A percentile compares a stretch with the other conserved stretches of the same genome.
Conservation (phyloP, 2,888 invertebrate genomes). For the Drosophila mettleri region DNA sequence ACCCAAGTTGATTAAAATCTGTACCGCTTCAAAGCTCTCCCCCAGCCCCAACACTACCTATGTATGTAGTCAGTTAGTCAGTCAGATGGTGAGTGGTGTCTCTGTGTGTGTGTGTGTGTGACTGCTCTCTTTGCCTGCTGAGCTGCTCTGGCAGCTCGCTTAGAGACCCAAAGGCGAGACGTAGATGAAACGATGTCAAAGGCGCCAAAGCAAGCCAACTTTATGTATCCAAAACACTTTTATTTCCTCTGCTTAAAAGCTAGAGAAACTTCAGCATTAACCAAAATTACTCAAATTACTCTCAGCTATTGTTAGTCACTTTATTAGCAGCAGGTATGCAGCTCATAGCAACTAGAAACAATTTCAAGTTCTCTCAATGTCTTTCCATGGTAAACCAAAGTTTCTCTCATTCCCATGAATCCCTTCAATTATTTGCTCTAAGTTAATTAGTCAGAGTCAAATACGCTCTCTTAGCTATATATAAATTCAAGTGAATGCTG, state of each 20-base stretch:
- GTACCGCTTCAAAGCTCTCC: slow-evolving; percentile 2
- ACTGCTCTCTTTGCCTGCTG: slow-evolving; percentile 34
- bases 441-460: no score
- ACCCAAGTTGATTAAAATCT: slow-evolving; percentile 59
- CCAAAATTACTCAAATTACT: no score
- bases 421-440: no score
- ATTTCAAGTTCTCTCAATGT: no score
- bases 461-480: no score
- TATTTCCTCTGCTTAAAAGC: background rate
- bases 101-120: slow-evolving; percentile 9
- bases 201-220: background rate
- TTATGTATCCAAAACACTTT: background rate
- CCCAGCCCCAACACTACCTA: background rate
- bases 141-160: slow-evolving; percentile 11
- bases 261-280: background rate
- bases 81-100: background rate
- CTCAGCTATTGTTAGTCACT: background rate
- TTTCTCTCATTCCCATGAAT: no score
- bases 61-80: slow-evolving; percentile 21
- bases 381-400: no score
- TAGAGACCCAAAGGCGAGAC: slow-evolving; percentile 35
- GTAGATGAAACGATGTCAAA: slow-evolving; percentile 8
- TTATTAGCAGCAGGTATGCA: background rate
- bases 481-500: no score
- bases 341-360: no score